A percentile compares a stretch with the other conserved stretches of the same genome.
These are phyloP conservation scores for Subacronicta megacephala DNA, from an alignment of 2,888 invertebrate genomes.

Conservation along the genomic window DNA sequence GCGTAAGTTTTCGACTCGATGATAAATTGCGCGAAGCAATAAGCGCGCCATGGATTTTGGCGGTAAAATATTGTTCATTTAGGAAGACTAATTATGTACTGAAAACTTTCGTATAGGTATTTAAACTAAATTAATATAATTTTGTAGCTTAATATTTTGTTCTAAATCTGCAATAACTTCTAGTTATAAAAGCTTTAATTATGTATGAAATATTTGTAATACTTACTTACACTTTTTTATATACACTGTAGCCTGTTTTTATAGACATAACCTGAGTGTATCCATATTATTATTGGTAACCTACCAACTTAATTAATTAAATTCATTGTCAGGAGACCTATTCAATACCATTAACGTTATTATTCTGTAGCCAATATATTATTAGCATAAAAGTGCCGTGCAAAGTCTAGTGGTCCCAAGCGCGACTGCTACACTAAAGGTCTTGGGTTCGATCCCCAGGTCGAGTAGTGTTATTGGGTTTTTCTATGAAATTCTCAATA, in stretches of 20 bases:
- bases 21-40: conserved; percentile 38
- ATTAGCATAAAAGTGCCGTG: conserved; percentile 52
- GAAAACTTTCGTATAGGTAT: conserved; percentile 7
- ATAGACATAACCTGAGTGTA: not conserved
- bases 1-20: conserved; percentile 43
- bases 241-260: not conserved
- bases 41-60: conserved; percentile 48
- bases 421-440: no score
- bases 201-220: no score
- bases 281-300: not conserved
- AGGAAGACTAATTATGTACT: conserved; percentile 20
- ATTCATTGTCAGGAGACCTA: conserved; percentile 29
- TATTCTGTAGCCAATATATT: conserved; percentile 33
- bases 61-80: conserved; percentile 50
- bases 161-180: no score
- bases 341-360: conserved; percentile 34
- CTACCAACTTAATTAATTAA: conserved; percentile 6
- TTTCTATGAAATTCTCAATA: no score
- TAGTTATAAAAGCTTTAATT: no score
- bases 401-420: no score
- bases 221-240: no score
- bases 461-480: no score
- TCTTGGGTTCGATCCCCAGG: no score
- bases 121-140: no score
- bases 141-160: no score